These are phyloP conservation scores for Galeopsomyia nigrocyanea DNA, from an alignment of 2,888 invertebrate species.

Conservation along the genomic window DNA sequence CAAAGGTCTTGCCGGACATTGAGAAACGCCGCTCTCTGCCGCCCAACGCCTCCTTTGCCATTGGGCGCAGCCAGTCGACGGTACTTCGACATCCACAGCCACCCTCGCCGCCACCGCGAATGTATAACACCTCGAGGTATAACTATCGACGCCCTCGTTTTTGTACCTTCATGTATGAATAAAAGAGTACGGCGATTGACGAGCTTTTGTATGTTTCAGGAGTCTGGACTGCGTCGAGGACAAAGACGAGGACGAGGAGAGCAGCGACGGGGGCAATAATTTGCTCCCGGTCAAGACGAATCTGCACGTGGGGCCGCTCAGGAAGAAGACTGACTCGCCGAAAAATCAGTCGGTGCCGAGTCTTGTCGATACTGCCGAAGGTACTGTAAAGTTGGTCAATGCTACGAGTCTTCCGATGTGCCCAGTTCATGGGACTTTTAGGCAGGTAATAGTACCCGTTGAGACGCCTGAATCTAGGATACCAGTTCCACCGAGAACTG, in stretches of 20 bases:
- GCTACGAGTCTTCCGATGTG: conserved; percentile 52
- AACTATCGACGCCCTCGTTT: not conserved
- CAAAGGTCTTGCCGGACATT: conserved; percentile 88
- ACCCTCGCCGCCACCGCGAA: conserved; percentile 81
- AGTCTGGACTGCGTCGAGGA: conserved; percentile 61
- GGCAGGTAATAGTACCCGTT: not conserved
- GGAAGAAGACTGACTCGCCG: conserved; percentile 57
- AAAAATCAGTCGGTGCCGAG: conserved; percentile 60
- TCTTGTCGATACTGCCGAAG: conserved; percentile 53
- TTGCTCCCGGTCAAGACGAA: conserved; percentile 59
- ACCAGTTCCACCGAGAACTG: conserved; percentile 58
- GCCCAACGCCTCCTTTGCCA: conserved; percentile 53
- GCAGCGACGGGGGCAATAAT: conserved; percentile 46
- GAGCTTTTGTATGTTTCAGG: conserved; percentile 47
- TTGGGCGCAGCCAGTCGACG: conserved; percentile 10
- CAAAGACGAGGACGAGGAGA: conserved; percentile 54
- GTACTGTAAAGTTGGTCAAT: conserved; percentile 38
- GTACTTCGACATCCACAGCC: conserved; percentile 39
- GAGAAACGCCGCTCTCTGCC: conserved; percentile 65
- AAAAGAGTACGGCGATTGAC: not conserved
- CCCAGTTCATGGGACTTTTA: conserved; percentile 55
- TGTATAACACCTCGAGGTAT: conserved; percentile 66
- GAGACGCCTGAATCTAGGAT: conserved; percentile 56
- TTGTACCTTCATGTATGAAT: not conserved
- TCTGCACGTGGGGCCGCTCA: conserved; percentile 63